Evolutionary conservation across 2,888 invertebrate species (phyloP).

Genomic region (Agrotis clavis): DNA sequence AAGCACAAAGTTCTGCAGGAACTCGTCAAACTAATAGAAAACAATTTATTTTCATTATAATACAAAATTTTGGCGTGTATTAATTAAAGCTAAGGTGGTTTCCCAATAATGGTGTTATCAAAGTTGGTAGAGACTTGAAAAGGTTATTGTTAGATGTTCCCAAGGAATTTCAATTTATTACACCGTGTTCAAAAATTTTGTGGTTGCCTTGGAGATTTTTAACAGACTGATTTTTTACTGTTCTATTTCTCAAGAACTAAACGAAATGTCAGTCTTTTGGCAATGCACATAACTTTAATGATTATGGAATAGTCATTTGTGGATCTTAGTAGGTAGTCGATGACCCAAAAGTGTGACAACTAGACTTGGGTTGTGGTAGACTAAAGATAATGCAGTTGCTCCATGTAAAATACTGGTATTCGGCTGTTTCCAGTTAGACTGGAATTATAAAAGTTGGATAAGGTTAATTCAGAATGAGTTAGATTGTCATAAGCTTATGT

Average conservation of each 20-base stretch:
- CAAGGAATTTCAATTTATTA: constrained; percentile 9
- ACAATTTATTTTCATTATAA: constrained; percentile 65
- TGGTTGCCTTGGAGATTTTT: neutral
- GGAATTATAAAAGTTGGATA: too few species aligned
- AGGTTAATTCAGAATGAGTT: too few species aligned
- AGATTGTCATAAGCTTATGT: too few species aligned
- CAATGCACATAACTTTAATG: too few species aligned
- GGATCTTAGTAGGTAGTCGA: too few species aligned
- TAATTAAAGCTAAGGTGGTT: constrained; percentile 49
- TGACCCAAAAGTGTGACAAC: too few species aligned
- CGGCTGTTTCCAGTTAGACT: too few species aligned
- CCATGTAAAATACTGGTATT: too few species aligned
- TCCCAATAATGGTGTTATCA: constrained; percentile 12
- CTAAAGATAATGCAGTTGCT: too few species aligned
- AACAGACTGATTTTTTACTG: neutral
- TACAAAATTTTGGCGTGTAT: constrained; percentile 47
- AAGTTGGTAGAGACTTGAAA: constrained; percentile 22
- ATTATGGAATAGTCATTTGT: too few species aligned
- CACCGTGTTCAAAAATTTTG: neutral
- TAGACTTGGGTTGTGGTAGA: too few species aligned
- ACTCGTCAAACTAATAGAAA: constrained; percentile 64
- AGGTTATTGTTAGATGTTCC: constrained; percentile 24
- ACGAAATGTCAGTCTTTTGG: too few species aligned
- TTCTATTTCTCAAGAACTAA: neutral
- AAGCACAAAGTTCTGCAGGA: constrained; percentile 55